These are phyloP conservation scores for Lytechinus variegatus DNA, from an alignment of 35 echinoderm and acorn worm species.

Conservation along the genomic window DNA sequence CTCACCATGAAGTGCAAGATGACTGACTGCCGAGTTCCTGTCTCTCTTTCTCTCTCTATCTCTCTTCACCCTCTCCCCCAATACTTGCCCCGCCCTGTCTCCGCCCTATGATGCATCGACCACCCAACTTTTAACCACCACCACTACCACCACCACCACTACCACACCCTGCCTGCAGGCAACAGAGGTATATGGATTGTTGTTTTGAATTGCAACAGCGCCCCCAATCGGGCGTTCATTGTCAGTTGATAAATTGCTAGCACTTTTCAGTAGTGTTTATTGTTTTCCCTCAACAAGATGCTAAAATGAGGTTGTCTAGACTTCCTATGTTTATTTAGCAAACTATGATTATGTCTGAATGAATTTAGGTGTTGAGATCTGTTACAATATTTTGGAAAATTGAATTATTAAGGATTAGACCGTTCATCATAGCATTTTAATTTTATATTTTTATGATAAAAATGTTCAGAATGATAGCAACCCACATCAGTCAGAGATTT, in stretches of 20 bases:
- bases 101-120: background rate
- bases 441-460: too few species aligned
- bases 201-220: background rate
- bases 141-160: background rate
- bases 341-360: background rate
- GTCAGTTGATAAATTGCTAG: background rate
- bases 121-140: background rate
- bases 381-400: background rate
- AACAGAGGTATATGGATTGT: slow-evolving; percentile 33
- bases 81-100: background rate
- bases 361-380: background rate
- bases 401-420: background rate
- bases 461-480: too few species aligned
- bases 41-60: background rate
- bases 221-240: background rate
- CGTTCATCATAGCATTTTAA: background rate
- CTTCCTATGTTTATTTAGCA: background rate
- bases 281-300: background rate
- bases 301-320: background rate
- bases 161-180: background rate
- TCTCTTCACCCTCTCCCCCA: background rate
- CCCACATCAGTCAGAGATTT: too few species aligned
- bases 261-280: background rate
- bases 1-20: background rate
- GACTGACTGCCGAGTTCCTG: slow-evolving; percentile 31